Evolutionary conservation across 2,888 invertebrate genomes (phyloP).

Genomic region (Frankliniella fusca): DNA sequence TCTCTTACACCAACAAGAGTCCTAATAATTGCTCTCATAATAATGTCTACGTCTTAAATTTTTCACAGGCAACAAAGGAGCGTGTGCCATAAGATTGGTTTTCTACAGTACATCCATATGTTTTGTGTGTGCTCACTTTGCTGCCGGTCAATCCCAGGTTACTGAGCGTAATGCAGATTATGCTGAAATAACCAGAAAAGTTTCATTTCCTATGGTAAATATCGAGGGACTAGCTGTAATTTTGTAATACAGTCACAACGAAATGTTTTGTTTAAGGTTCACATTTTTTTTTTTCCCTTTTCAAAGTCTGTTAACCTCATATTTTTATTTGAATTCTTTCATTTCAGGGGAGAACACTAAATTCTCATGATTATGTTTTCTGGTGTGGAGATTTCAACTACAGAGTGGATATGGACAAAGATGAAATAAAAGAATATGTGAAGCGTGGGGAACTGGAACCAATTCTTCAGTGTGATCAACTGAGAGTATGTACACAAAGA

Average conservation of each 20-base stretch:
- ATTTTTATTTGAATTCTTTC: conserved; percentile 29
- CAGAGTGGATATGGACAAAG: conserved; percentile 91
- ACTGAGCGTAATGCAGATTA: conserved; percentile 94
- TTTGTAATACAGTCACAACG: neutral
- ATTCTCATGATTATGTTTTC: conserved; percentile 96
- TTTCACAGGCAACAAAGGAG: conserved; percentile 82
- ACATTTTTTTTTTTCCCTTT: neutral
- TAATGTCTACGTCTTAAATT: neutral
- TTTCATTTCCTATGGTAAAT: conserved; percentile 75
- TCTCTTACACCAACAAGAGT: too few species aligned
- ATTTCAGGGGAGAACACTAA: conserved; percentile 71
- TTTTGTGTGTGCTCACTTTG: conserved; percentile 98
- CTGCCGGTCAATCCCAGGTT: conserved; percentile 96
- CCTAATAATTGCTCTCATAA: neutral
- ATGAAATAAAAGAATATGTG: conserved; percentile 82
- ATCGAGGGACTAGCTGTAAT: neutral
- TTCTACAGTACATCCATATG: conserved; percentile 90
- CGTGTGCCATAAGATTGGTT: conserved; percentile 86
- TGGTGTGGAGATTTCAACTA: conserved; percentile 99
- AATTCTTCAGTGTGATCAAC: conserved; percentile 82
- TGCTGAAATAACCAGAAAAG: conserved; percentile 87
- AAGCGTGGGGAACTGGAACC: conserved; percentile 68
- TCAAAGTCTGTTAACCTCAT: neutral
- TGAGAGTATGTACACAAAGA: conserved; percentile 51
- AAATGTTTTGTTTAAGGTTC: conserved; percentile 20